phyloP scores from a whole-genome alignment of 2,888 invertebrate genomes.

The Aphodius sticticus region DNA sequence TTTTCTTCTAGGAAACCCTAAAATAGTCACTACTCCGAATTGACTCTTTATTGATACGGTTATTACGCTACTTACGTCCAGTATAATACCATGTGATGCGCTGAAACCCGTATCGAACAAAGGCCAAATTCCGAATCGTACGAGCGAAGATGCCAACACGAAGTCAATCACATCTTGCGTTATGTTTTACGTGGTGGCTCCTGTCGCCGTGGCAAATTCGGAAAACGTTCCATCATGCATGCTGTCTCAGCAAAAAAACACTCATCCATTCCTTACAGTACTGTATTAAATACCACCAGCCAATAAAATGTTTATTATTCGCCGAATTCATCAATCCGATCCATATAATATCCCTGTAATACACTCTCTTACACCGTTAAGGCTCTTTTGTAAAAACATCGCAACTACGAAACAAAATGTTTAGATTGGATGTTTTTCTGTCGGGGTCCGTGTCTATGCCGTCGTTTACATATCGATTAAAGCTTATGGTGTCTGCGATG shows the following conservation, averaged over 20 bases:
- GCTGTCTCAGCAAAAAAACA: background rate
- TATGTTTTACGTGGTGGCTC: conserved; percentile 13
- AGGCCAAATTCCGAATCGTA: background rate
- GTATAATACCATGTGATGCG: background rate
- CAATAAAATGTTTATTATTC: background rate
- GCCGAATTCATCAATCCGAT: background rate
- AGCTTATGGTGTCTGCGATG: too few species aligned
- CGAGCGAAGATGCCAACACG: conserved; percentile 10
- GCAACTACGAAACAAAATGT: too few species aligned
- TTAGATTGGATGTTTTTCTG: too few species aligned
- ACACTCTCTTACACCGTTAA: too few species aligned
- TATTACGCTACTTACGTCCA: background rate
- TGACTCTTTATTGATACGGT: background rate
- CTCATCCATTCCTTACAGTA: background rate
- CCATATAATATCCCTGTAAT: background rate
- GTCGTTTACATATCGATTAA: too few species aligned
- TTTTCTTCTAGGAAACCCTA: background rate
- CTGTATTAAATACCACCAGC: background rate
- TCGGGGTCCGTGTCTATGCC: too few species aligned
- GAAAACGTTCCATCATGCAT: conserved; percentile 15
- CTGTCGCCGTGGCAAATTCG: conserved; percentile 11
- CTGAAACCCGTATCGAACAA: background rate
- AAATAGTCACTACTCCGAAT: background rate
- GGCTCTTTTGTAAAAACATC: too few species aligned
- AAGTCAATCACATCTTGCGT: conserved; percentile 20